Percentiles rank a stretch among this genome's conserved stretches.
These are phyloP conservation scores for Eupithecia subumbrata DNA, from an alignment of 2,888 invertebrate genomes.

Conservation along the genomic window DNA sequence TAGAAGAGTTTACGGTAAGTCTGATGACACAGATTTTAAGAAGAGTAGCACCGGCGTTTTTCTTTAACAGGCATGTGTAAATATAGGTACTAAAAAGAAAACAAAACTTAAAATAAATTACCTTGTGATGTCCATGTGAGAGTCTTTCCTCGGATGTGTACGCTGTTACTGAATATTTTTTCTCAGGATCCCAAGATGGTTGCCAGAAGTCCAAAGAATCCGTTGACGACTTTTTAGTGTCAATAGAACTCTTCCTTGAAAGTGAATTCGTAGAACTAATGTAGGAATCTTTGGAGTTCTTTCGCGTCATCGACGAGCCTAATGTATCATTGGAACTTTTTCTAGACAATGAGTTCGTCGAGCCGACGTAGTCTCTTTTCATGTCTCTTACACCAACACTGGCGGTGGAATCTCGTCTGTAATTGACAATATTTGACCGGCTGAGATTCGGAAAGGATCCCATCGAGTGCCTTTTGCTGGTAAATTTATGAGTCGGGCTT, in stretches of 20 bases:
- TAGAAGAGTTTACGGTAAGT: background rate
- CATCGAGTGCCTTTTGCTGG: constrained; percentile 74
- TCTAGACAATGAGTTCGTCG: constrained; percentile 66
- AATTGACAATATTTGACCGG: constrained; percentile 71
- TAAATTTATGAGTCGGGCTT: constrained; percentile 71
- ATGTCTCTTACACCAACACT: constrained; percentile 74
- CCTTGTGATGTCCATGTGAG: constrained; percentile 70
- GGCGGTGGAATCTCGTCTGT: constrained; percentile 72
- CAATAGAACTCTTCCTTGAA: constrained; percentile 80
- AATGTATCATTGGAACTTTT: constrained; percentile 62
- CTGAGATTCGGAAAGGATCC: constrained; percentile 75
- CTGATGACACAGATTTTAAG: background rate
- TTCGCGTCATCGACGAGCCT: constrained; percentile 68
- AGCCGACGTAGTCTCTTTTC: constrained; percentile 76
- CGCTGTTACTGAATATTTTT: constrained; percentile 85
- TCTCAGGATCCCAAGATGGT: constrained; percentile 87
- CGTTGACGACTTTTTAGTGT: constrained; percentile 84
- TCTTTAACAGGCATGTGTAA: background rate
- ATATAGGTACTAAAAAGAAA: no score
- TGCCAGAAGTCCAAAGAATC: constrained; percentile 89
- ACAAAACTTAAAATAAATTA: constrained; percentile 51
- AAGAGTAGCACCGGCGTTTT: background rate
- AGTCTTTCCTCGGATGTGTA: constrained; percentile 84
- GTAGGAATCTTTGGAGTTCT: constrained; percentile 57
- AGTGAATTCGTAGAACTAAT: constrained; percentile 70